Evolutionary conservation across 2,797 vertebrate species (phyloP), one percentile per base, ranked within the genome.

Genomic region (Sarcoramphus papa): DNA sequence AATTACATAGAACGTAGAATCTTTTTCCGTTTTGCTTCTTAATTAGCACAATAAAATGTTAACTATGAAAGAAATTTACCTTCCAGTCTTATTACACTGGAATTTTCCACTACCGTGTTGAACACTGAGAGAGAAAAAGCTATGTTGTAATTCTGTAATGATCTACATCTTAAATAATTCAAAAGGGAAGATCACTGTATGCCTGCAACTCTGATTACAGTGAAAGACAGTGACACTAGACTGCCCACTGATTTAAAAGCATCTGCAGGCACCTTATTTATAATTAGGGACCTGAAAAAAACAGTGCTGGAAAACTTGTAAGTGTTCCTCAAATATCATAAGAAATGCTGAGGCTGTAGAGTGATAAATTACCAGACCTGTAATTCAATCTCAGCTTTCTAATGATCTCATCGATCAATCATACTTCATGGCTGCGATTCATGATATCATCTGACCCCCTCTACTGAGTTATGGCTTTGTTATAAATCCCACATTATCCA

Each of bases 371-470:
- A 73, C 90, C 56, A 73, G 76, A 69, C 50, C 70, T 80, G 83
- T 95, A 97, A 94, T 97, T 97, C 92, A 92, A 76, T 95, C 72
- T 90, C 62, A 84, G 60, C 11, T 78, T 94, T 96, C 41, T 97
- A 97, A 97, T 94, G 93, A 97, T 90, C 93, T 95, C 96, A 97
- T 97, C 20, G 10, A 95, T 97, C 97, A 94, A 93, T 97, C 96
- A 90, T 63, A 48, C 63, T 95, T 91, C 92, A 47, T 12, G 27
- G 80, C 69, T 92, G 63, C 13, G 1, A 95, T 93, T 90, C 88
- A 28, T 64, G 79, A 78, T 93, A 95, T 83, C 54, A 91, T 91
- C 83, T 85, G 83, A 54, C 70, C 57, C 53, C 30, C 10, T 56
- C 57, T 93, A 96, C 53, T 94, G 90, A 97, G 75, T 97, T 97